Conservation (phyloP, 2,113 vertebrate genomes). For the Vidua chalybeata region DNA sequence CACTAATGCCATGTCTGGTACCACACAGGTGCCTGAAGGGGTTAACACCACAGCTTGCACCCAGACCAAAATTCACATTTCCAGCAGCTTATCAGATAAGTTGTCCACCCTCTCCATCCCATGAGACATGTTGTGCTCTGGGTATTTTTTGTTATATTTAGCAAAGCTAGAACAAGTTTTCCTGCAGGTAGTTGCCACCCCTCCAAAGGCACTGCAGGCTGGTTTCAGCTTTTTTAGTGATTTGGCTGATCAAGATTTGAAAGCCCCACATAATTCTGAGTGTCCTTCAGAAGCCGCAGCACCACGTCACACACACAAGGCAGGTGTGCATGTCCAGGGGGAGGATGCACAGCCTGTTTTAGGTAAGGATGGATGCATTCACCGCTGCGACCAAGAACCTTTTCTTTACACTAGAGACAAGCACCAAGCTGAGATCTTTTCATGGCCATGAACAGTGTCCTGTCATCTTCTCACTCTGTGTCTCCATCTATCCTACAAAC, state of each 20-base stretch:
- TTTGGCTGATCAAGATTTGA: not conserved
- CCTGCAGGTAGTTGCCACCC: not conserved
- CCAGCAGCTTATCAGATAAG: not conserved
- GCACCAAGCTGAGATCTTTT: not conserved
- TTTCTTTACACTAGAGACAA: not conserved
- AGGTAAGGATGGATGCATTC: not conserved
- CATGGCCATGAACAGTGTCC: not conserved
- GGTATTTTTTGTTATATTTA: not conserved
- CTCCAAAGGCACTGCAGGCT: not conserved
- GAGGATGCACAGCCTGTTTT: not conserved
- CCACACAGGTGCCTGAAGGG: not conserved
- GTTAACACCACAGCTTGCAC: not conserved
- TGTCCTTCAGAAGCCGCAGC: not conserved
- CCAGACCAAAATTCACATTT: not conserved
- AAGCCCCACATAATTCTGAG: not conserved
- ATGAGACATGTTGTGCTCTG: accelerated
- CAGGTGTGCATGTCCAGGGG: not conserved
- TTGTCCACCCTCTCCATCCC: not conserved
- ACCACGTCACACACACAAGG: not conserved
- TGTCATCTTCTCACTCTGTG: not conserved
- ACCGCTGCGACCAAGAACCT: not conserved
- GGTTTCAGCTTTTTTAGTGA: not conserved
- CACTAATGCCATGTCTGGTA: not conserved
- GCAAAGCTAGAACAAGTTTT: not conserved
- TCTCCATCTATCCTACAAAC: not conserved